These are phyloP conservation scores for Drosophila tristis DNA, from an alignment of 1,140 invertebrate species.

Conservation along the genomic window DNA sequence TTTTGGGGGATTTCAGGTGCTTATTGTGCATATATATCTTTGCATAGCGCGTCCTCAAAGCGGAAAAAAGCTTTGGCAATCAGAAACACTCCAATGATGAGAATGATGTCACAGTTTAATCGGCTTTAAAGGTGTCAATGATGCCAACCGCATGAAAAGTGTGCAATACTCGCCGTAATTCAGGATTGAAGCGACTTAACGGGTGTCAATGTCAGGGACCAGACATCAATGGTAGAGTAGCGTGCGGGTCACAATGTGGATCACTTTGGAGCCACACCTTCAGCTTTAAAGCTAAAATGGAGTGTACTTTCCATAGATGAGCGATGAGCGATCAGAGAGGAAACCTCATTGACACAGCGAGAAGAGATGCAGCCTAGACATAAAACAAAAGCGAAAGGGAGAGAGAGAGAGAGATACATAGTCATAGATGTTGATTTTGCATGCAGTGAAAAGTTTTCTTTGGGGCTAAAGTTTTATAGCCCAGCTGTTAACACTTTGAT, in stretches of 20 bases:
- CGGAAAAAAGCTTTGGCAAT: not conserved
- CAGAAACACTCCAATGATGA: no score
- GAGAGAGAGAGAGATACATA: not conserved
- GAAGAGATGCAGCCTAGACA: not conserved
- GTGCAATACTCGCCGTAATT: not conserved
- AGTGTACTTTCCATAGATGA: no score
- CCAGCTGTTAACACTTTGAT: slow-evolving; percentile 78
- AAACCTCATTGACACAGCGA: slow-evolving; percentile 2
- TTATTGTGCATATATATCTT: not conserved
- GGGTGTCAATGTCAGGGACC: slow-evolving; percentile 66
- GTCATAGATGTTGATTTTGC: slow-evolving; percentile 24
- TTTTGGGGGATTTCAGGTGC: slow-evolving; percentile 4
- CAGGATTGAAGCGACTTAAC: slow-evolving; percentile 46
- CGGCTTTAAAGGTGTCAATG: no score
- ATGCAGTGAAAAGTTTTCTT: slow-evolving; percentile 62
- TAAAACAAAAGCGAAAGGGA: not conserved
- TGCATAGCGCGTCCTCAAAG: not conserved
- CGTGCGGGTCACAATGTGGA: slow-evolving; percentile 2
- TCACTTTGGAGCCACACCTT: no score
- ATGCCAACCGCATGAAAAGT: no score
- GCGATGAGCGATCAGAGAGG: no score
- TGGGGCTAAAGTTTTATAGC: slow-evolving; percentile 66
- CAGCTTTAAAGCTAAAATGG: no score
- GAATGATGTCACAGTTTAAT: no score
- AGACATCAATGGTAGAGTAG: slow-evolving; percentile 39